Evolutionary conservation across 2,113 vertebrate genomes (phyloP).

Genomic region (Grammomys dolichurus): DNA sequence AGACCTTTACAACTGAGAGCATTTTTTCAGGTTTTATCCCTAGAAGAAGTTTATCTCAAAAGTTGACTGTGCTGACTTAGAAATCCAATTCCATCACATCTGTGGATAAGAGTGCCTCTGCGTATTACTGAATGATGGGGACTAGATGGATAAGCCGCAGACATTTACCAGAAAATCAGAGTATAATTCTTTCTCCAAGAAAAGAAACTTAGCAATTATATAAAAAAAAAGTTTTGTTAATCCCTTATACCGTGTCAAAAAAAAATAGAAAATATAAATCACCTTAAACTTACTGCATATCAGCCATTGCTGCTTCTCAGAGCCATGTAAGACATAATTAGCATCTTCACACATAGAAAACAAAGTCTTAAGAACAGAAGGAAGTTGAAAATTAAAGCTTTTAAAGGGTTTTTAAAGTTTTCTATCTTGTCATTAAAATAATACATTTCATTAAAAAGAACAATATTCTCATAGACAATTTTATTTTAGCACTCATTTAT

Average conservation of each 20-base stretch:
- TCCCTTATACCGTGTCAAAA: slow-evolving; percentile 3
- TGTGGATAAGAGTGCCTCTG: slow-evolving; percentile 78
- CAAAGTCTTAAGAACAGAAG: not conserved
- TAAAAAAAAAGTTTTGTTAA: slow-evolving; percentile 75
- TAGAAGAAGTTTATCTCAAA: slow-evolving; percentile 70
- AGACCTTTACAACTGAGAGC: not conserved
- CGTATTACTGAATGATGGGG: slow-evolving; percentile 80
- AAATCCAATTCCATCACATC: slow-evolving; percentile 83
- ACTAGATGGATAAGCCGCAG: slow-evolving; percentile 80
- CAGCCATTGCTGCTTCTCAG: not conserved
- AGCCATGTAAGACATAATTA: not conserved
- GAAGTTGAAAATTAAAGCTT: not conserved
- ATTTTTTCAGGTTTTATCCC: slow-evolving; percentile 42
- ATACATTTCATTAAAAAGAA: not conserved
- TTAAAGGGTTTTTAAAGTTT: not conserved
- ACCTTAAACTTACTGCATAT: slow-evolving; percentile 40
- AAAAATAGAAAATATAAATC: slow-evolving; percentile 62
- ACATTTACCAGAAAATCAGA: slow-evolving; percentile 77
- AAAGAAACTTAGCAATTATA: slow-evolving; percentile 81
- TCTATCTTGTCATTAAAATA: slow-evolving; percentile 36
- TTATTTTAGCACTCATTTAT: not conserved
- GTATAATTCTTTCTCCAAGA: slow-evolving; percentile 77
- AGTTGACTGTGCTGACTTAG: slow-evolving; percentile 63
- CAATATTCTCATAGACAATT: not conserved
- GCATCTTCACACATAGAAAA: slow-evolving; percentile 2